Conservation (phyloP, 2,888 invertebrate species). For the Nemapogon koenigi region DNA sequence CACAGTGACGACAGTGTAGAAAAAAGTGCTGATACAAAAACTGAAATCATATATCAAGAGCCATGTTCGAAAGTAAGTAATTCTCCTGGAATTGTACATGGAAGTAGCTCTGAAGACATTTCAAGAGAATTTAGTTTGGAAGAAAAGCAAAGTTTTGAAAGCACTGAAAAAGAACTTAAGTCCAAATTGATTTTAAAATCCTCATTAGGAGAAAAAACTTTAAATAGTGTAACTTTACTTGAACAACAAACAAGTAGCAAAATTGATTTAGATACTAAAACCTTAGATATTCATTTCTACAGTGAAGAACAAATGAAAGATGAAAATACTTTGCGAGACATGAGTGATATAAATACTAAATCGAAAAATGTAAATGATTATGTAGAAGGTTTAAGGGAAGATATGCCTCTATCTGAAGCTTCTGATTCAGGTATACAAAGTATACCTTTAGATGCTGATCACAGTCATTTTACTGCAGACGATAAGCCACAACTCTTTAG, state of each 20-base stretch:
- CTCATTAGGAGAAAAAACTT: background rate
- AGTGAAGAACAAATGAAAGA: too few species aligned
- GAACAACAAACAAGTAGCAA: constrained; percentile 1
- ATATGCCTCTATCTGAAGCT: constrained; percentile 28
- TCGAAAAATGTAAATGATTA: constrained; percentile 18
- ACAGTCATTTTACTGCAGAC: constrained; percentile 15
- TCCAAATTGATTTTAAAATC: background rate
- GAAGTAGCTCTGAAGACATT: constrained; percentile 48
- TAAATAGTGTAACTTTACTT: background rate
- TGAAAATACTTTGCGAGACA: background rate
- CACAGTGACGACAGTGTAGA: too few species aligned
- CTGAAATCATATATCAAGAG: too few species aligned
- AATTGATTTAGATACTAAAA: background rate
- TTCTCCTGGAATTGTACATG: constrained; percentile 14
- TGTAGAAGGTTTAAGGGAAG: constrained; percentile 26
- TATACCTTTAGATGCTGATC: constrained; percentile 28
- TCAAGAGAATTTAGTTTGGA: constrained; percentile 50
- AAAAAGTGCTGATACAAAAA: too few species aligned
- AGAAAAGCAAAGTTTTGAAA: constrained; percentile 51
- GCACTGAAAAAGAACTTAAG: constrained; percentile 32
- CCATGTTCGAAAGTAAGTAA: too few species aligned
- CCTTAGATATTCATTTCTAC: too few species aligned
- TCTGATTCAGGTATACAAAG: constrained; percentile 37
- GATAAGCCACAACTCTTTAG: constrained; percentile 12
- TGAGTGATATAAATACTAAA: too few species aligned